Percentiles rank a stretch among this genome's conserved stretches.
Evolutionary conservation across 1,140 invertebrate genomes (phyloP).

Genomic region (Diuraphis noxia): DNA sequence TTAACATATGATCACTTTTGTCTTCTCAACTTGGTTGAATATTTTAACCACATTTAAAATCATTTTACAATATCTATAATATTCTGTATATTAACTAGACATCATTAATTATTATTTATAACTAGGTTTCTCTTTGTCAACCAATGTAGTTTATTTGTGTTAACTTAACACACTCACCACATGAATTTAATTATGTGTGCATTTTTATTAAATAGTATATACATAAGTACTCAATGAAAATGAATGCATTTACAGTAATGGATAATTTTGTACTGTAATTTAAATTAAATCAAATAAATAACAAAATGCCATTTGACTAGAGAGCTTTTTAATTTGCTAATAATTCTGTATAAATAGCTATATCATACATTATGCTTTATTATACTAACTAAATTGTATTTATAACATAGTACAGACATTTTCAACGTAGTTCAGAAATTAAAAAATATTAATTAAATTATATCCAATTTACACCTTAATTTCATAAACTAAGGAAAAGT

Average conservation of each 20-base stretch:
- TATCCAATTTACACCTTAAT: background rate
- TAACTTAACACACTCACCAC: background rate
- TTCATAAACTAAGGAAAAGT: background rate
- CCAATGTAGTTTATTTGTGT: background rate
- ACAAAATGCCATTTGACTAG: background rate
- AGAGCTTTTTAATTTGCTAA: background rate
- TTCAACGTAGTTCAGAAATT: background rate
- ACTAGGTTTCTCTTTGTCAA: background rate
- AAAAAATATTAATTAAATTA: constrained; percentile 1
- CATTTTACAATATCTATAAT: background rate
- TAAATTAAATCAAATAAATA: constrained; percentile 4
- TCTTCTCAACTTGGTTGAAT: background rate
- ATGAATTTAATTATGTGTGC: background rate
- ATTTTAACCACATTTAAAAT: background rate
- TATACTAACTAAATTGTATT: background rate
- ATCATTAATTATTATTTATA: background rate
- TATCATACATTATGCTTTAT: background rate
- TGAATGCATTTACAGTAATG: background rate
- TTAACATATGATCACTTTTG: background rate
- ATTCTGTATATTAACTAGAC: background rate
- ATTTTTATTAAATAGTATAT: background rate
- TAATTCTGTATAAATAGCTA: background rate
- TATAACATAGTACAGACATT: background rate
- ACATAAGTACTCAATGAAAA: background rate
- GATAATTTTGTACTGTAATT: background rate